Evolutionary conservation across 2,113 vertebrate genomes (phyloP), one percentile per base, ranked within the genome.

Genomic region (Peromyscus californicus): DNA sequence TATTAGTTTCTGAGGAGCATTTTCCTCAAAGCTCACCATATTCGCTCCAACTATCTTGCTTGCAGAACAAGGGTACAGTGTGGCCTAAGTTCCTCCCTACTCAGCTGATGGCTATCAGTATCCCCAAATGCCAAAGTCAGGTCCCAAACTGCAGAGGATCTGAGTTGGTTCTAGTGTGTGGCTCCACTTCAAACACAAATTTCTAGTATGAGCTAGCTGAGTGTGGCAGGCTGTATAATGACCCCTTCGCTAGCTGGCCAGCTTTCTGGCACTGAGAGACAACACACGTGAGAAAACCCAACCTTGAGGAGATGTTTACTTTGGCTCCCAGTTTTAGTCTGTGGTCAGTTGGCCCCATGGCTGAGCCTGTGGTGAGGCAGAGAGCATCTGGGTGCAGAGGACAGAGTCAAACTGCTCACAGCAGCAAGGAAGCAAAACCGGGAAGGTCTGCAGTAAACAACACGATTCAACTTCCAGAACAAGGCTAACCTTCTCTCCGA

Each of bases 371-470:
- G 65, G 36, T 5, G 33, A 91, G 63, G 76, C 5, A 57, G 10
- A 57, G 10, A 82, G 24, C 10, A 57, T 21, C 22, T 21, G 29
- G 63, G 21, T 70, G 3, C 13, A 26, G 45, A 54, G 75, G 3
- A 17, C 9, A 15, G 10, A 45, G 17, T 7, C 3, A 61, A 45
- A 29, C 26, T 70, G 51, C 16, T 45, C 17, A 33, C 4, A 16
- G 48, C 3, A 13, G 48, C 26, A 51, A 69, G n/a, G 59, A 67
- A 67, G 61, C 74, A 79, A 5, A 78, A 78, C 0, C 5, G 31
- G 26, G 39, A 57, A 10, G 31, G 19, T 0, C 5, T 1, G 16
- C 6, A 7, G 63, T 29, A 2, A 57, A 12, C 8, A 15, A 29
- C 33, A 24, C 7, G 21, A 36, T 5, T 36, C 26, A 67, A 24